Percentiles rank a stretch among this genome's conserved stretches.
Evolutionary conservation across 2,888 invertebrate genomes (phyloP).

Genomic region (Sinotaia quadrata): DNA sequence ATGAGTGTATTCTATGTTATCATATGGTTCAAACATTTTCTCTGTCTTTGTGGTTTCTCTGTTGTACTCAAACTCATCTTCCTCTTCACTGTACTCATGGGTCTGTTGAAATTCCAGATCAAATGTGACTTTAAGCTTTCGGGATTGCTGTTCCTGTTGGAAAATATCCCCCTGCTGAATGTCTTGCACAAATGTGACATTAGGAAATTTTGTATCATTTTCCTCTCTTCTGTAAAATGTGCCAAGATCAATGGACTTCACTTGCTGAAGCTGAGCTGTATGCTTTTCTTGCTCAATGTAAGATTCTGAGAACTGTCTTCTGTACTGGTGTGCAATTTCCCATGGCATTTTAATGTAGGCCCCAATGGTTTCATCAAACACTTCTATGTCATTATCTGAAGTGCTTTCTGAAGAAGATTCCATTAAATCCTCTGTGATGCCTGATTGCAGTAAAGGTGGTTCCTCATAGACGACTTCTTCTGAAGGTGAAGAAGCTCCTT

Average conservation of each 20-base stretch:
- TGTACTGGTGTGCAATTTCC: constrained; percentile 64
- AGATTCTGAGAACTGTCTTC: constrained; percentile 63
- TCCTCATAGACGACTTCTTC: neutral
- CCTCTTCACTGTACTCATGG: constrained; percentile 18
- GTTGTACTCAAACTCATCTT: constrained; percentile 13
- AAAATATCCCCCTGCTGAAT: constrained; percentile 8
- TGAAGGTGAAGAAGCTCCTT: neutral
- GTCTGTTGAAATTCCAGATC: constrained; percentile 14
- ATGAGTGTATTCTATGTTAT: constrained; percentile 60
- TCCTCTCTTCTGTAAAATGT: constrained; percentile 53
- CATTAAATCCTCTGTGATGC: constrained; percentile 9
- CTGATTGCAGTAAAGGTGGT: neutral
- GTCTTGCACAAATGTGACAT: constrained; percentile 11
- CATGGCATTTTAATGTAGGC: constrained; percentile 53
- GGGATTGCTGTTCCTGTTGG: constrained; percentile 23
- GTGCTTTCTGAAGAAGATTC: constrained; percentile 45
- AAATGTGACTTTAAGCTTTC: constrained; percentile 37
- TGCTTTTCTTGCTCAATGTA: constrained; percentile 55
- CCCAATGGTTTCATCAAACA: constrained; percentile 65
- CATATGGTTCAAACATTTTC: constrained; percentile 61
- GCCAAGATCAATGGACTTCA: constrained; percentile 62
- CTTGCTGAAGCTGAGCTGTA: constrained; percentile 37
- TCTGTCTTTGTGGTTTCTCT: neutral
- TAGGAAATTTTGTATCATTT: constrained; percentile 27
- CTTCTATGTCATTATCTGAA: constrained; percentile 54